Conservation (phyloP, 2,797 vertebrate species). For the Coracias cyanogaster region DNA sequence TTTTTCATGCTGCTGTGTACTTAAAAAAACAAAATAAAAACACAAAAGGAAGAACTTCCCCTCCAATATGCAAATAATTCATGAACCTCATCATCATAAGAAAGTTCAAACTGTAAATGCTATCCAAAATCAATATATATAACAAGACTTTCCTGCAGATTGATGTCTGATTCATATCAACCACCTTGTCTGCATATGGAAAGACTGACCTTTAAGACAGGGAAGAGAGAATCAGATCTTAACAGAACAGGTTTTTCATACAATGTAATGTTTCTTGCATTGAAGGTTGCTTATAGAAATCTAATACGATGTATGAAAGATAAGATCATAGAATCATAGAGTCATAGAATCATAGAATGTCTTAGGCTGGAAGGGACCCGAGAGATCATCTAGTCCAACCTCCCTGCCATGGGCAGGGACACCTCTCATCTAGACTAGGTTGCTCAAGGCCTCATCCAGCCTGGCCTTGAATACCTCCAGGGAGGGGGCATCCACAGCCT, state of each 20-base stretch:
- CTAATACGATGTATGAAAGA: background rate
- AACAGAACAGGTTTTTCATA: fast-evolving
- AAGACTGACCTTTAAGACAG: background rate
- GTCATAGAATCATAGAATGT: too few species aligned
- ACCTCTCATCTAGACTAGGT: too few species aligned
- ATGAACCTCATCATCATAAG: background rate
- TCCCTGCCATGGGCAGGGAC: too few species aligned
- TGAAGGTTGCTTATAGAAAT: background rate
- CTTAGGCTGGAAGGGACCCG: too few species aligned
- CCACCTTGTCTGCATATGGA: background rate
- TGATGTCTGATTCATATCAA: background rate
- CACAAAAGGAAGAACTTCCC: background rate
- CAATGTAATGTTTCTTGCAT: background rate
- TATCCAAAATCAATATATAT: background rate
- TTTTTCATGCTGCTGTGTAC: background rate
- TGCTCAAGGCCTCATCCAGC: too few species aligned
- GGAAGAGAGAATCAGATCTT: background rate
- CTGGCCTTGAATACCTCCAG: too few species aligned
- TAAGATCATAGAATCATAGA: background rate
- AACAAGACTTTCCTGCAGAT: background rate
- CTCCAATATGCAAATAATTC: background rate
- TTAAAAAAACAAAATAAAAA: background rate
- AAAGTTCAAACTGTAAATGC: background rate
- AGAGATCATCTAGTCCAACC: too few species aligned
- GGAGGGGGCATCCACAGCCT: too few species aligned